Percentiles rank a stretch among this genome's conserved stretches.
phyloP scores from a whole-genome alignment of 2,888 invertebrate species.

The Macrosoma leucophasiata region DNA sequence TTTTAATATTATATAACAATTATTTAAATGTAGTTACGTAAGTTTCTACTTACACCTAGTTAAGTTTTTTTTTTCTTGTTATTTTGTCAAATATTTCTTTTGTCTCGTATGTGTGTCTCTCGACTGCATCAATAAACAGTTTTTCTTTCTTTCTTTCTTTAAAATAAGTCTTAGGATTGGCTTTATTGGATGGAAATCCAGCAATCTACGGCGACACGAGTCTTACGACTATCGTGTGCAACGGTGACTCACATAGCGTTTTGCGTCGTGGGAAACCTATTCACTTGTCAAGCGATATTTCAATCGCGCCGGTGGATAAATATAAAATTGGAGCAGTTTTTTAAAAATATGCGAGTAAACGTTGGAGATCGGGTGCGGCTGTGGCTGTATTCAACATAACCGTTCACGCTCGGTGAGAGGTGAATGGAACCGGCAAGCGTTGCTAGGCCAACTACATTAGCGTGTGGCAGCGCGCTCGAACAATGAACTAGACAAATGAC shows the following conservation, averaged over 20 bases:
- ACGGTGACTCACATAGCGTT: slow-evolving; percentile 21
- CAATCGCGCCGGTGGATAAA: slow-evolving; percentile 14
- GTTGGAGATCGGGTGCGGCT: slow-evolving; percentile 22
- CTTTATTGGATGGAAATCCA: no score
- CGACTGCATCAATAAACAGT: no score
- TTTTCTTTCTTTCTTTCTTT: no score
- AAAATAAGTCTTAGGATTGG: no score
- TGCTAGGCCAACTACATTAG: slow-evolving; percentile 67
- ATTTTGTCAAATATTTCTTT: no score
- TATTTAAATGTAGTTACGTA: no score
- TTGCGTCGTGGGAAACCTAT: slow-evolving; percentile 25
- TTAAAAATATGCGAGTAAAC: slow-evolving; percentile 26
- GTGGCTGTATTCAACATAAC: slow-evolving; percentile 35
- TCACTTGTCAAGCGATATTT: slow-evolving; percentile 10
- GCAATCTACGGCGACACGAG: no score
- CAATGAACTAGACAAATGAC: slow-evolving; percentile 68
- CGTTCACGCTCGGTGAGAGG: slow-evolving; percentile 71
- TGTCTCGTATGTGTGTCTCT: no score
- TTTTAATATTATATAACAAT: no score
- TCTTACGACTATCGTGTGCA: no score
- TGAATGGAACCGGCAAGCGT: slow-evolving; percentile 67
- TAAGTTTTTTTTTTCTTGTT: no score
- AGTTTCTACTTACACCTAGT: no score
- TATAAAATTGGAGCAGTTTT: slow-evolving; percentile 22
- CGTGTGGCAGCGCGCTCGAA: slow-evolving; percentile 65